Base-by-base conservation (phyloP, 2,797 vertebrate genomes). In the Hapalemur alaotrensis region DNA sequence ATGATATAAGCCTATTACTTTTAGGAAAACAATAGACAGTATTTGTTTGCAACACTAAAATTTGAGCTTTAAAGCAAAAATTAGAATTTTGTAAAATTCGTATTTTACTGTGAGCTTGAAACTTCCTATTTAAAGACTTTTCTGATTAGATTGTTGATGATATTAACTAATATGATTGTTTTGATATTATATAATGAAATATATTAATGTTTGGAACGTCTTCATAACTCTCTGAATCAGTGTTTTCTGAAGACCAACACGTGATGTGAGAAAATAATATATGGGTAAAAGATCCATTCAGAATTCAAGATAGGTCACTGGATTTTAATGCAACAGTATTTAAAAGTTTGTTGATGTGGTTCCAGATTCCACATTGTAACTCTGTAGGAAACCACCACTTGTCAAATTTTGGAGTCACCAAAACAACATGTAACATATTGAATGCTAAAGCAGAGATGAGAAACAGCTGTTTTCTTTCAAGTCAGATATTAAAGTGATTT, bases 11-110 rank as follows among this genome's bases (percentile, higher is more conserved):
- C 5, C 35, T 86, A 4, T 86, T 79, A 57, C 52, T 82, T 91
- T 15, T 78, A 72, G 80, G 48, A 52, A 95, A 92, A 80, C 12
- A 54, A n/a, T n/a, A 63, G 65, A 61, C 1, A 67, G 43, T 69
- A 72, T 89, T 93, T 83, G 30, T 65, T 92, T 43, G 25, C 67
- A 79, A 54, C 67, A 65, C 69, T 79, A 59, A 48, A 80, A 80
- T 75, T 92, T 90, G 69, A 94, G 75, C 50, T 95, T 95, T 75
- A 4, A 57, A 93, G 59, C 6, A 90, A 92, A 81, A 90, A 86
- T 83, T 43, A 69, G 75, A 94, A 79, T 90, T 92, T 89, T 87
- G 10, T 35, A 83, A 87, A 86, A 92, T 84, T 38, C 38, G 17
- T 72, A 11, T 83, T 83, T 93, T 81, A 35, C 72, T 20, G 43